Conservation (phyloP, 2,888 invertebrate species). For the Caenorhabditis sinica region DNA sequence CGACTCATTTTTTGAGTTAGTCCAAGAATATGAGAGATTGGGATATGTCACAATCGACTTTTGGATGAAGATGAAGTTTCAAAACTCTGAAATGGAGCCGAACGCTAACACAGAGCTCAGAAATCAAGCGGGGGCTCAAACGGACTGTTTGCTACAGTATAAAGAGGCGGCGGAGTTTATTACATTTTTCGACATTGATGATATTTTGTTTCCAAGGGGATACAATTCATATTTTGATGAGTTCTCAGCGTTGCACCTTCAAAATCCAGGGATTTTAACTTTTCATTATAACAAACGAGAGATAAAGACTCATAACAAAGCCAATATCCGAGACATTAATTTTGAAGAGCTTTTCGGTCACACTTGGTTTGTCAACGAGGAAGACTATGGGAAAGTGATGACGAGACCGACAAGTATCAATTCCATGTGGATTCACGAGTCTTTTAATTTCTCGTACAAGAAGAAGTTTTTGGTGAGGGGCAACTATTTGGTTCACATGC, state of each 20-base stretch:
- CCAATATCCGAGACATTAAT: neutral
- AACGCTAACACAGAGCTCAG: neutral
- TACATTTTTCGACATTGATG: constrained; percentile 39
- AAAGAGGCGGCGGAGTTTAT: constrained; percentile 39
- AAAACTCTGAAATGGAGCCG: neutral
- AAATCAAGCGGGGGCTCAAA: constrained; percentile 27
- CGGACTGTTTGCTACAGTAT: constrained; percentile 48
- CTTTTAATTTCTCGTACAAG: constrained; percentile 7
- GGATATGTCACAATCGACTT: constrained; percentile 8
- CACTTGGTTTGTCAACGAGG: constrained; percentile 32
- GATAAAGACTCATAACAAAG: constrained; percentile 6
- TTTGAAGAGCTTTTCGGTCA: constrained; percentile 9
- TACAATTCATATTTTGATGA: constrained; percentile 21
- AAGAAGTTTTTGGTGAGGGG: neutral
- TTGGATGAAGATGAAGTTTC: constrained; percentile 32
- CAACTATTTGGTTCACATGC: constrained; percentile 14
- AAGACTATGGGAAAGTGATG: constrained; percentile 26
- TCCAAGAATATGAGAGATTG: constrained; percentile 13
- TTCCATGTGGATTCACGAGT: constrained; percentile 33
- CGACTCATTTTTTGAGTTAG: constrained; percentile 23
- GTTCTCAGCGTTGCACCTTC: neutral
- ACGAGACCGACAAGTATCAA: constrained; percentile 7
- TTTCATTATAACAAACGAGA: constrained; percentile 24
- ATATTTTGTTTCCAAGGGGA: constrained; percentile 32
- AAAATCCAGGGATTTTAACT: constrained; percentile 4